Conservation (phyloP, 2,797 vertebrate genomes). For the Sciurus vulgaris region DNA sequence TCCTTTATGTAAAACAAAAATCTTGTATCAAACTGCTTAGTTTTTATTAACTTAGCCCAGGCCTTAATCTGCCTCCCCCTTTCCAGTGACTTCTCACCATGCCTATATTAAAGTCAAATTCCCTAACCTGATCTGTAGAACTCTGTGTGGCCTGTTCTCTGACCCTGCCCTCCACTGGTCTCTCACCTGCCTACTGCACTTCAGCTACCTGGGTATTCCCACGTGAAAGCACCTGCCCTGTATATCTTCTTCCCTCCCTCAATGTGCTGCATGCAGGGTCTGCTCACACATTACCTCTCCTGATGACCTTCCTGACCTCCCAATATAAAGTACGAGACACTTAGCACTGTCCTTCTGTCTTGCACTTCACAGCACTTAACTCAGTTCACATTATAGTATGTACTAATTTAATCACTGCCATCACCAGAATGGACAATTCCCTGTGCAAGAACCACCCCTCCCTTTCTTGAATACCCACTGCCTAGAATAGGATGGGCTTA, state of each 20-base stretch:
- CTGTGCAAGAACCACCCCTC: not conserved
- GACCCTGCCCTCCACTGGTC: not conserved
- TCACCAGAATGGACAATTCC: not conserved
- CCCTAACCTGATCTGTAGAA: not conserved
- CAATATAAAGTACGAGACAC: not conserved
- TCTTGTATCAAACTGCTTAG: not conserved
- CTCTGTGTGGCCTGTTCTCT: not conserved
- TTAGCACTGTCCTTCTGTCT: not conserved
- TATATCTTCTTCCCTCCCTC: not conserved
- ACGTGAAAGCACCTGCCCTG: not conserved
- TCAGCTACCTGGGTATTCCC: not conserved
- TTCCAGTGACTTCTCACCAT: not conserved
- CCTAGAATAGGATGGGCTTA: not conserved
- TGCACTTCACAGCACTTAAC: not conserved
- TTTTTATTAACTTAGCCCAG: not conserved
- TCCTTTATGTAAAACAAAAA: not conserved
- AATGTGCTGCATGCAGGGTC: not conserved
- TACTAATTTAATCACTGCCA: not conserved
- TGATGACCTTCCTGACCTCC: not conserved
- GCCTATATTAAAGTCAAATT: not conserved
- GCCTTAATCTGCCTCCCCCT: constrained; percentile 4
- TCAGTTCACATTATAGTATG: not conserved
- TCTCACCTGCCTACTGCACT: not conserved
- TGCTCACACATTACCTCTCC: not conserved
- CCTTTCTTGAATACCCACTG: not conserved